Evolutionary conservation across 1,140 invertebrate genomes (phyloP), one percentile per base, ranked within the genome.

Genomic region (Drosophila repleta): DNA sequence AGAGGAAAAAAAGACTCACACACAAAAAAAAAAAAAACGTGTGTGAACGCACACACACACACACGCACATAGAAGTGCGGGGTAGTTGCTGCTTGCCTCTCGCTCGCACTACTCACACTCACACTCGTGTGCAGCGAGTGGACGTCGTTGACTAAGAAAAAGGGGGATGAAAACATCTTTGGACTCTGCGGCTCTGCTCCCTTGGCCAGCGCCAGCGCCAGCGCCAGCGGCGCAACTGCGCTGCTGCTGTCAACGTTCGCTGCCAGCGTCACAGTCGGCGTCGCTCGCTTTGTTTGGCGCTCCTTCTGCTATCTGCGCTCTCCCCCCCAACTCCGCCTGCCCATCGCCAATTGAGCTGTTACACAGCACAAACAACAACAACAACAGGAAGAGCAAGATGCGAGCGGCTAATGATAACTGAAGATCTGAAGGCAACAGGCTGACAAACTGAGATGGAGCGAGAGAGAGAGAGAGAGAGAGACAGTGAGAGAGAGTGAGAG

Each of bases 141-240:
- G 82, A 87, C 82, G 46, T 68, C 70, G 46, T 68, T 64, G 63
- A 57, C 77, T 70, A 77, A 80, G 74, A 60, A 73, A 74, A 69
- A 85, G 82, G 82, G 82, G 82, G 82, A 88, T 87, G 82, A 87
- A 82, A 82, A 65, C 74, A 67, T 78, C 78, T 70, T 70, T 64
- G 70, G 62, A 75, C 66, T 60, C 43, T 61, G 35, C 26, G 26
- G 46, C 68, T 57, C 52, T 56, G 65, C 70, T 68, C 56, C 64
- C 57, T 57, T 51, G 48, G 56, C 35, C 60, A 70, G 60, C 55
- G 63, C 4, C 32, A 43, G n/a, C 39, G 43, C 32, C 45, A 21
- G 18, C 24, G 56, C 24, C 43, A 70, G 60, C 48, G 17, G 21
- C 62, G 21, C 62, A 6, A 24, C 61, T 18, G 35, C 29, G 52